These are phyloP conservation scores for Archilochus colubris DNA, from an alignment of 2,113 vertebrate species.

Conservation along the genomic window DNA sequence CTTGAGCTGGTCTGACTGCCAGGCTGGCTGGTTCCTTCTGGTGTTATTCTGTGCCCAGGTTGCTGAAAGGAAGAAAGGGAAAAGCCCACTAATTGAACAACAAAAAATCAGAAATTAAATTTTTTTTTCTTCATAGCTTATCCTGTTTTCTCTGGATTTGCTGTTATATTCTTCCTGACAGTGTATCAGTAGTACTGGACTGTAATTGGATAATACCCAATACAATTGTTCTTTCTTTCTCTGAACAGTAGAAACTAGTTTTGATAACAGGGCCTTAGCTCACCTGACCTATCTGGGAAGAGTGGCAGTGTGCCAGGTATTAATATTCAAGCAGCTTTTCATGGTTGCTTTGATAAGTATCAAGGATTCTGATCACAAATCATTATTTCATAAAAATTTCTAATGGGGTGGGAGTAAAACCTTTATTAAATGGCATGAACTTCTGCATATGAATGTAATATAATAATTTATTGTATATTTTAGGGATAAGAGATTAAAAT, in stretches of 20 bases:
- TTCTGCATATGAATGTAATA: neutral
- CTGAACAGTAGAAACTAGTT: neutral
- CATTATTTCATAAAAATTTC: neutral
- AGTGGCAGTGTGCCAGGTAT: neutral
- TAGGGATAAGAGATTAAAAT: constrained; percentile 37
- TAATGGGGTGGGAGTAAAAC: neutral
- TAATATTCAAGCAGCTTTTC: neutral
- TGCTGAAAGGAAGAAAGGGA: neutral
- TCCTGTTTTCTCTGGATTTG: neutral
- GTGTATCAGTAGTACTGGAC: neutral
- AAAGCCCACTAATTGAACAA: neutral
- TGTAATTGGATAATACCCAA: neutral
- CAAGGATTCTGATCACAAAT: neutral
- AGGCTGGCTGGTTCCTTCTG: neutral
- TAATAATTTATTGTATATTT: constrained; percentile 18
- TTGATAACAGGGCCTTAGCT: neutral
- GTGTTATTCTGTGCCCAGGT: neutral
- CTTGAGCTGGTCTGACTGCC: neutral
- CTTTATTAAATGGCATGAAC: constrained; percentile 36
- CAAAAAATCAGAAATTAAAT: neutral
- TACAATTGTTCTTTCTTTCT: neutral
- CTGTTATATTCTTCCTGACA: neutral
- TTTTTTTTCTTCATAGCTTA: neutral
- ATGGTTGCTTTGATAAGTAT: neutral
- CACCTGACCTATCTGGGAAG: neutral